phyloP scores from a whole-genome alignment of 2,888 invertebrate genomes.

The Acrobasis consociella region DNA sequence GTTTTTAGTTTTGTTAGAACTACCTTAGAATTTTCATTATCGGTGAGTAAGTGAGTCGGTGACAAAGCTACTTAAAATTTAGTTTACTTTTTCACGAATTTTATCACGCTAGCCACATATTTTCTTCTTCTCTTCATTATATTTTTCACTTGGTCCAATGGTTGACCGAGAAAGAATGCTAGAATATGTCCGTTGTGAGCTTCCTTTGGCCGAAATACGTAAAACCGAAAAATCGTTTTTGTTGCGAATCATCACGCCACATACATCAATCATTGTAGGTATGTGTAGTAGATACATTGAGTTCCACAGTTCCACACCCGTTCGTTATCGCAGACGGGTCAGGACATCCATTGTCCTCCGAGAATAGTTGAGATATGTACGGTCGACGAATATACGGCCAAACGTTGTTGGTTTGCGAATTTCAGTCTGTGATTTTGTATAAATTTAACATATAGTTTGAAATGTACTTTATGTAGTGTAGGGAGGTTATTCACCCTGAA shows the following conservation, averaged over 20 bases:
- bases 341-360: constrained; percentile 35
- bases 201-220: background rate
- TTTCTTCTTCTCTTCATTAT: too few relatives aligned
- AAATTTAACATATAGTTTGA: too few relatives aligned
- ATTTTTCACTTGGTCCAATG: too few relatives aligned
- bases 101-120: too few relatives aligned
- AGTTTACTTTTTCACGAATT: too few relatives aligned
- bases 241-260: constrained; percentile 27
- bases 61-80: too few relatives aligned
- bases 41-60: too few relatives aligned
- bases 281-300: constrained; percentile 34
- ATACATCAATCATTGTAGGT: constrained; percentile 44
- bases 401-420: background rate
- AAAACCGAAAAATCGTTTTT: constrained; percentile 18
- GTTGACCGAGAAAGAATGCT: too few relatives aligned
- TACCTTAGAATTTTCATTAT: too few relatives aligned
- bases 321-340: constrained; percentile 30
- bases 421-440: background rate
- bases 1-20: too few relatives aligned
- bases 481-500: background rate
- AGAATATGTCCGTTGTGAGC: too few relatives aligned
- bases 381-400: background rate
- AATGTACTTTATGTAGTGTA: background rate
- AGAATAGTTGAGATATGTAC: constrained; percentile 17
- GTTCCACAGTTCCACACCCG: constrained; percentile 17